phyloP scores from a whole-genome alignment of 2,888 invertebrate genomes.

The Netelia melanura region DNA sequence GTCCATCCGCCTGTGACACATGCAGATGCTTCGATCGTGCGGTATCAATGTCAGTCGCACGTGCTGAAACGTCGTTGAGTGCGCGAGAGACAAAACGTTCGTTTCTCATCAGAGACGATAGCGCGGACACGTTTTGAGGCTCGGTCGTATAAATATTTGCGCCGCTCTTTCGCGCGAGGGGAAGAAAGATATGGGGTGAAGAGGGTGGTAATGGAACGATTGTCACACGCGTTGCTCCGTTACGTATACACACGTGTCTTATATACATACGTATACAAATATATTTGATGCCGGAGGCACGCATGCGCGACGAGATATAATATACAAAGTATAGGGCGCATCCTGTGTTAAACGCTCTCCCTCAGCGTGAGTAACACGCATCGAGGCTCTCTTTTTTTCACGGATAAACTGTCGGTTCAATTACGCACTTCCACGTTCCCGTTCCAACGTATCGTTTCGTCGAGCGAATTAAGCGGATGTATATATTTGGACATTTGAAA shows the following conservation, averaged over 20 bases:
- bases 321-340: slow-evolving; percentile 50
- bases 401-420: slow-evolving; percentile 35
- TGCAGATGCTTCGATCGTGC: slow-evolving; percentile 33
- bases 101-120: too few relatives aligned
- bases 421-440: slow-evolving; percentile 46
- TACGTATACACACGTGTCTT: background rate
- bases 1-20: background rate
- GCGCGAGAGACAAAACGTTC: too few relatives aligned
- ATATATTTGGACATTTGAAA: background rate
- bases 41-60: background rate
- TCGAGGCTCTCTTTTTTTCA: slow-evolving; percentile 25
- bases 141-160: slow-evolving; percentile 37
- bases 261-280: background rate
- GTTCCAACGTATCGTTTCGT: background rate
- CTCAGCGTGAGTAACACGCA: slow-evolving; percentile 54
- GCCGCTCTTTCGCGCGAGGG: background rate
- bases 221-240: slow-evolving; percentile 7
- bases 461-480: slow-evolving; percentile 12
- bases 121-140: background rate
- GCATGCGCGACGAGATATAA: slow-evolving; percentile 51
- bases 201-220: background rate
- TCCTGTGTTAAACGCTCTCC: slow-evolving; percentile 63
- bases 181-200: background rate
- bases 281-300: slow-evolving; percentile 29
- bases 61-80: too few relatives aligned